These are phyloP conservation scores for Sebastes itinus DNA, from an alignment of 2,797 vertebrate species.

Conservation along the genomic window DNA sequence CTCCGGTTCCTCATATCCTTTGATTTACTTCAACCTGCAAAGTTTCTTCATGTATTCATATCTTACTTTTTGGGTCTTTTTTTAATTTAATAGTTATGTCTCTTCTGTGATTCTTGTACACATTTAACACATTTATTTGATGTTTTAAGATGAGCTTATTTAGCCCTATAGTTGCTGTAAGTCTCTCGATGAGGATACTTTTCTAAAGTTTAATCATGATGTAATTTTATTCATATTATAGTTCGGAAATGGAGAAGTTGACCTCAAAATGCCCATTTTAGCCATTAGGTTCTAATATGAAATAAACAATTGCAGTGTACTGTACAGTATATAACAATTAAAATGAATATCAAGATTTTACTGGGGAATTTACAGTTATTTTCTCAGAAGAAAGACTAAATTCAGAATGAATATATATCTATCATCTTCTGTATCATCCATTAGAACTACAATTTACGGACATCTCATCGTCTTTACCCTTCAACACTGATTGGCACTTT, in stretches of 20 bases:
- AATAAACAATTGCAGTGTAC: not conserved
- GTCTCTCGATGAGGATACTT: not conserved
- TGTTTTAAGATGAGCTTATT: not conserved
- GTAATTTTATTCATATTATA: not conserved
- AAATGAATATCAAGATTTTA: not conserved
- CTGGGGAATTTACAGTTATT: not conserved
- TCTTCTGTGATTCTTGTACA: not conserved
- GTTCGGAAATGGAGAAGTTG: not conserved
- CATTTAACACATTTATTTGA: not conserved
- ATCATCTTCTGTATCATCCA: not conserved
- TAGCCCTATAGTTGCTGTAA: not conserved
- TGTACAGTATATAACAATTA: not conserved
- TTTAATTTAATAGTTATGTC: not conserved
- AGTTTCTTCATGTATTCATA: constrained; percentile 6
- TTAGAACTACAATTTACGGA: not conserved
- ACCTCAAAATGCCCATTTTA: not conserved
- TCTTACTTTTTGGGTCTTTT: not conserved
- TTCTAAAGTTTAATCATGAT: not conserved
- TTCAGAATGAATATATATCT: not conserved
- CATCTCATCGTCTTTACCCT: not conserved
- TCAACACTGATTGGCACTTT: not conserved
- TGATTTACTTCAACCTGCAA: constrained; percentile 17
- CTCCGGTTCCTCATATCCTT: constrained; percentile 24
- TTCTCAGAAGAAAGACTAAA: not conserved
- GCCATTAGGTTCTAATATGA: not conserved